Evolutionary conservation across 2,888 invertebrate genomes (phyloP).

Genomic region (Boloria selene): DNA sequence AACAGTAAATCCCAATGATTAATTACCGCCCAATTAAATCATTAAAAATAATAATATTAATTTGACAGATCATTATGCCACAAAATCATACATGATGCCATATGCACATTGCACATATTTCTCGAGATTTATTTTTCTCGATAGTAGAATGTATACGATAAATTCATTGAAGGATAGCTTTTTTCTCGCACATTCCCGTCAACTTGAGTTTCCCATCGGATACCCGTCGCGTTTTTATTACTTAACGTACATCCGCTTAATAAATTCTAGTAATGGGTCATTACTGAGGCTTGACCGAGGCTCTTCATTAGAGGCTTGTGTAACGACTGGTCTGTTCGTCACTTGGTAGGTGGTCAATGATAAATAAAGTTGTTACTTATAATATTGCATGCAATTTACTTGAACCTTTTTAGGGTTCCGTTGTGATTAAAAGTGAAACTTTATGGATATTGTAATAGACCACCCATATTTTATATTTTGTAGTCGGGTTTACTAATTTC

Average conservation of each 20-base stretch:
- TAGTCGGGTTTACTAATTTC: too few species aligned
- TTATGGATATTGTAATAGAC: too few species aligned
- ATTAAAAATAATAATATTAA: too few species aligned
- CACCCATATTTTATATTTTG: too few species aligned
- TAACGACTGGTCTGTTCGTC: conserved; percentile 21
- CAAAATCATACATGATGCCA: too few species aligned
- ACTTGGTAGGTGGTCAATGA: conserved; percentile 30
- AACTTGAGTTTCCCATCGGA: conserved; percentile 23
- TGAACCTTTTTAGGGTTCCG: background rate
- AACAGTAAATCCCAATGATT: too few species aligned
- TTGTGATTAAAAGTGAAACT: too few species aligned
- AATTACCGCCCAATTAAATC: too few species aligned
- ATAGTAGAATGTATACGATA: background rate
- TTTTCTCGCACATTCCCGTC: conserved; percentile 24
- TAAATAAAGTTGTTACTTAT: background rate
- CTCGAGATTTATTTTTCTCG: too few species aligned
- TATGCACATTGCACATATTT: too few species aligned
- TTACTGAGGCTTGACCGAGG: conserved; percentile 27
- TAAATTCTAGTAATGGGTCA: conserved; percentile 36
- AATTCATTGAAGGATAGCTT: background rate
- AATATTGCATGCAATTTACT: conserved; percentile 1
- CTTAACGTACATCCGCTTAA: conserved; percentile 38
- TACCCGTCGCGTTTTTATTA: conserved; percentile 35
- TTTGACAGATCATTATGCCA: too few species aligned
- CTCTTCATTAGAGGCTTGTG: conserved; percentile 29